phyloP scores from a whole-genome alignment of 2,797 vertebrate genomes.

The Enteromius unitaeniatus region DNA sequence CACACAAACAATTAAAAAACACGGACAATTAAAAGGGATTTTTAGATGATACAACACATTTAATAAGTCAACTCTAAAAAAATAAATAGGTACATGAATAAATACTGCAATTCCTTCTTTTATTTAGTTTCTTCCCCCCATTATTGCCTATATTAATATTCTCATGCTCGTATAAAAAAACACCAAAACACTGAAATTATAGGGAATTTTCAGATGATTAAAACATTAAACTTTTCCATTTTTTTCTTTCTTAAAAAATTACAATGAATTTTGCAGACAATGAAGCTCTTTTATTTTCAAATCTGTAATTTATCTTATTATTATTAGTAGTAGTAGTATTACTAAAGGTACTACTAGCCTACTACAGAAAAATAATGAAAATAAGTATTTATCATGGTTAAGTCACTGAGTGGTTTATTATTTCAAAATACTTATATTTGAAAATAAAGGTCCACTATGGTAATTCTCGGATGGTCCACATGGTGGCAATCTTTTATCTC shows the following conservation, averaged over 20 bases:
- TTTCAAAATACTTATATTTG: not conserved
- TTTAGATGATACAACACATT: not conserved
- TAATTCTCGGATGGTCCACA: not conserved
- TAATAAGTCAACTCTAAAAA: not conserved
- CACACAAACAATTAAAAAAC: not conserved
- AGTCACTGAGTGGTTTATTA: not conserved
- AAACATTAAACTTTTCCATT: not conserved
- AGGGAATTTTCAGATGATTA: no score
- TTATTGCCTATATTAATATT: not conserved
- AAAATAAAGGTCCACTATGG: not conserved
- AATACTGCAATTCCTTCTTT: not conserved
- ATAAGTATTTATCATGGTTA: not conserved
- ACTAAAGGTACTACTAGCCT: no score
- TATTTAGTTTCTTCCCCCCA: not conserved
- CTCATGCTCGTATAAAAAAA: not conserved
- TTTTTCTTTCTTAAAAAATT: not conserved
- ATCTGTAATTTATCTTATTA: no score
- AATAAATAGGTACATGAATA: not conserved
- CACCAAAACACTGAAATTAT: not conserved
- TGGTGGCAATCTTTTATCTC: conserved; percentile 22
- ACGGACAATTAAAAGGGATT: not conserved
- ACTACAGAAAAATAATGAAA: no score
- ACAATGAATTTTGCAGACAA: not conserved
- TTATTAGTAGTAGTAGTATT: no score
- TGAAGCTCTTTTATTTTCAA: no score